Evolutionary conservation across 53 echinoderm and acorn worm species (phyloP), one percentile per base, ranked within the genome.

Genomic region (Temnopleurus reevesii): DNA sequence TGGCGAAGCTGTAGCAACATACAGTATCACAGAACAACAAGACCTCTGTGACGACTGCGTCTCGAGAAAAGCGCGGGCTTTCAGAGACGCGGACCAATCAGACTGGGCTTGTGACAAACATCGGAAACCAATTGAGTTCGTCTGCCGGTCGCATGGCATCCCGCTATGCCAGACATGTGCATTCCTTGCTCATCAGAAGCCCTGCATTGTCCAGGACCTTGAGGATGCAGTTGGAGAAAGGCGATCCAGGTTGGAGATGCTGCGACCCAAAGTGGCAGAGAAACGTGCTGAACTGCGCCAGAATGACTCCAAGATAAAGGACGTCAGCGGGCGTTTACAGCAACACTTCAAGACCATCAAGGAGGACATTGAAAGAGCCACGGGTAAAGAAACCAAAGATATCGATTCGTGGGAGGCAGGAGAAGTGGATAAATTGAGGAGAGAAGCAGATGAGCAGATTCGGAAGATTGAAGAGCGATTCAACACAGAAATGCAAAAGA

Each of bases 71-170:
- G 61, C 43, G 2, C 57, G 26, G 17, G 46, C 60, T 5, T 17
- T 43, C 2, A 28, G 15, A 28, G 57, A n/a, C 12, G 35, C 49
- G 18, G 46, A 24, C 0, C 12, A 6, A 15, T 4, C 4, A 21
- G 85, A 85, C 23, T 85, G 85, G 85, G 8, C 58, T 19, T 85
- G 85, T 17, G 85, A 85, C 45, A 59, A 59, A 36, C 85, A 85
- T 19, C 24, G 41, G 26, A 85, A 85, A 60, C 59, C 35, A 5
- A 46, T 85, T 25, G 85, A 85, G 33, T 85, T 18, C 28, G 57
- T 46, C 46, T 85, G 85, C 23, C 27, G 45, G 4, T 57, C 59
- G 2, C 59, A 85, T 29, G 13, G 6, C 26, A 41, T 60, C 4
- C 26, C 59, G 17, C 26, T 85, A 2, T 85, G 85, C 57, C 85